These are phyloP conservation scores for Drosophila malerkotliana DNA, from an alignment of 1,140 invertebrate species.

Conservation along the genomic window DNA sequence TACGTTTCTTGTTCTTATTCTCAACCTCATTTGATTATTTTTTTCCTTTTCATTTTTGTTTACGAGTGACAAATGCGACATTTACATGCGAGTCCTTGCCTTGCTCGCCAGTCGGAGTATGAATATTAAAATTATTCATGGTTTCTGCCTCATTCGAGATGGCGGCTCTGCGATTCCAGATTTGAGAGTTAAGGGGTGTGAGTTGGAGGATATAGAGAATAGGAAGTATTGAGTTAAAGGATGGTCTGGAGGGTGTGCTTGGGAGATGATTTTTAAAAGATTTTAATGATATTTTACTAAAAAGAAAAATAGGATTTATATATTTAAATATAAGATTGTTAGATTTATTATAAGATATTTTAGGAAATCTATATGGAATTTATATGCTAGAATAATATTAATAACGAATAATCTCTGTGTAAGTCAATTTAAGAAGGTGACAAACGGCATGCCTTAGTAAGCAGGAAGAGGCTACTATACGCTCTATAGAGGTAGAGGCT, in stretches of 20 bases:
- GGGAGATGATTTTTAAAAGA: background rate
- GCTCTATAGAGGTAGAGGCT: too few species aligned
- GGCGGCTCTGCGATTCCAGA: background rate
- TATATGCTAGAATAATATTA: too few species aligned
- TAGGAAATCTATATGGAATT: too few species aligned
- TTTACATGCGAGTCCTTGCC: constrained; percentile 61
- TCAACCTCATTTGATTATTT: background rate
- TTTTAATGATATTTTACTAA: too few species aligned
- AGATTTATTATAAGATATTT: too few species aligned
- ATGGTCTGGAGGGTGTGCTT: background rate
- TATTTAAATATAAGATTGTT: too few species aligned
- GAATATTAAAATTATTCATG: constrained; percentile 69
- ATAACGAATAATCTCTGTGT: too few species aligned
- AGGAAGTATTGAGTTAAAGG: background rate
- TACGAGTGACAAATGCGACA: constrained; percentile 72
- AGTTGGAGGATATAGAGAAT: background rate
- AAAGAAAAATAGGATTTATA: too few species aligned
- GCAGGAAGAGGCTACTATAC: too few species aligned
- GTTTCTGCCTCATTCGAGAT: constrained; percentile 1
- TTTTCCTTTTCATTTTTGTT: constrained; percentile 35
- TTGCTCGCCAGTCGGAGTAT: constrained; percentile 12
- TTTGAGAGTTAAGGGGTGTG: background rate
- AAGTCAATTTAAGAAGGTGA: too few species aligned
- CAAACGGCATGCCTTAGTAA: too few species aligned
- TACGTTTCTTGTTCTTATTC: constrained; percentile 20